Evolutionary conservation across 2,888 invertebrate species (phyloP).

Genomic region (Hypena proboscidalis): DNA sequence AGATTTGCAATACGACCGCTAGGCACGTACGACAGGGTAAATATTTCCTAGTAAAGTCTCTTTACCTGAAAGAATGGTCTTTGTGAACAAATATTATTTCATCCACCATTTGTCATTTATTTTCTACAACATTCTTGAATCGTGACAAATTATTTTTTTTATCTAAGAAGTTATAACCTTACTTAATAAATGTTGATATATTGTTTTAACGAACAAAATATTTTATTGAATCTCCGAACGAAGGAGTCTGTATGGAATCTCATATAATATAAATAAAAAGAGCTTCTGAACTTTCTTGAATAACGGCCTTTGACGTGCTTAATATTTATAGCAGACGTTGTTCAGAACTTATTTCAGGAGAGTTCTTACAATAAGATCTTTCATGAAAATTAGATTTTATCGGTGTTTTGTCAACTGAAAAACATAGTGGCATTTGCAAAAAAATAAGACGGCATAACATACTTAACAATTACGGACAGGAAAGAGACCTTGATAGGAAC

Average conservation of each 20-base stretch:
- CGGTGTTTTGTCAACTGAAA: slow-evolving; percentile 17
- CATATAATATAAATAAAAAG: slow-evolving; percentile 18
- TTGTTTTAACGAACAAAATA: slow-evolving; percentile 22
- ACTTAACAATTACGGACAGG: slow-evolving; percentile 46
- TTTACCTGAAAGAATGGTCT: slow-evolving; percentile 20
- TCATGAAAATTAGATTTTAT: slow-evolving; percentile 2
- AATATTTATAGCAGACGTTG: slow-evolving; percentile 26
- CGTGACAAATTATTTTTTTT: slow-evolving; percentile 22
- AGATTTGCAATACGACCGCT: slow-evolving; percentile 19
- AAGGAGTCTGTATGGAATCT: slow-evolving; percentile 9
- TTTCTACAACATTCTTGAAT: slow-evolving; percentile 22
- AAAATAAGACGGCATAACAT: slow-evolving; percentile 42
- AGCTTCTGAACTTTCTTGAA: slow-evolving; percentile 18
- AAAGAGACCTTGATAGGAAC: slow-evolving; percentile 52
- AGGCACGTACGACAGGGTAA: slow-evolving; percentile 34
- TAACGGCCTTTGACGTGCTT: slow-evolving; percentile 18
- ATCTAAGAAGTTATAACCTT: slow-evolving; percentile 18
- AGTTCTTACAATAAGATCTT: slow-evolving; percentile 7
- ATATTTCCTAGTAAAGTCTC: slow-evolving; percentile 38
- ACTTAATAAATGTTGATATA: slow-evolving; percentile 14
- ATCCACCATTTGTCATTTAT: slow-evolving; percentile 18
- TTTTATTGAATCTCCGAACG: slow-evolving; percentile 20
- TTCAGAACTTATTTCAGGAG: slow-evolving; percentile 13
- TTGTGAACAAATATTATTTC: slow-evolving; percentile 4
- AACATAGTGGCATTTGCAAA: slow-evolving; percentile 39